phyloP scores from a whole-genome alignment of 2,113 vertebrate species.

The Apus apus region DNA sequence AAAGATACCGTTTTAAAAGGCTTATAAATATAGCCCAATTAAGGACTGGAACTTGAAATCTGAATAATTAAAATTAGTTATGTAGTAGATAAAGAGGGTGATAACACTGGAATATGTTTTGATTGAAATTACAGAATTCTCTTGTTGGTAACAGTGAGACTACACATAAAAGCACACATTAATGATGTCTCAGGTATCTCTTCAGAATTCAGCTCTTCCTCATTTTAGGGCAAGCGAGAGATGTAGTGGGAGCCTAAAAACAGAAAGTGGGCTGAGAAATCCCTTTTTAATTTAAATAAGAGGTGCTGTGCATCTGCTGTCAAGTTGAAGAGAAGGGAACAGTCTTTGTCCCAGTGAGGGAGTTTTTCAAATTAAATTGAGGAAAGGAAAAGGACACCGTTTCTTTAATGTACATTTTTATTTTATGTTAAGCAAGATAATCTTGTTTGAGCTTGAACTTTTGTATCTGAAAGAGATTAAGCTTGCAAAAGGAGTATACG shows the following conservation, averaged over 20 bases:
- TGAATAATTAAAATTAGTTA: background rate
- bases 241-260: background rate
- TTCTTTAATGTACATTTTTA: background rate
- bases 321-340: background rate
- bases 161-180: accelerated
- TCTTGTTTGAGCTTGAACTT: background rate
- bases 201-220: background rate
- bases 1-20: background rate
- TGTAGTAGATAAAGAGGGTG: background rate
- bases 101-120: background rate
- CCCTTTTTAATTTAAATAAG: background rate
- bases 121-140: background rate
- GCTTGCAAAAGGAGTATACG: background rate
- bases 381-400: background rate
- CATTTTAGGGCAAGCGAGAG: background rate
- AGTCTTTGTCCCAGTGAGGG: background rate
- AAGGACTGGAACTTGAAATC: background rate
- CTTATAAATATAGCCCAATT: background rate
- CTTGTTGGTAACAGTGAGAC: background rate
- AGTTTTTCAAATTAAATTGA: background rate
- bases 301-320: background rate
- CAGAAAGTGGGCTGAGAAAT: no score
- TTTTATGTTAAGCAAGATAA: background rate
- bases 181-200: background rate
- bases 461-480: background rate